phyloP scores from a whole-genome alignment of 2,113 vertebrate genomes.

The Phalacrocorax aristotelis region DNA sequence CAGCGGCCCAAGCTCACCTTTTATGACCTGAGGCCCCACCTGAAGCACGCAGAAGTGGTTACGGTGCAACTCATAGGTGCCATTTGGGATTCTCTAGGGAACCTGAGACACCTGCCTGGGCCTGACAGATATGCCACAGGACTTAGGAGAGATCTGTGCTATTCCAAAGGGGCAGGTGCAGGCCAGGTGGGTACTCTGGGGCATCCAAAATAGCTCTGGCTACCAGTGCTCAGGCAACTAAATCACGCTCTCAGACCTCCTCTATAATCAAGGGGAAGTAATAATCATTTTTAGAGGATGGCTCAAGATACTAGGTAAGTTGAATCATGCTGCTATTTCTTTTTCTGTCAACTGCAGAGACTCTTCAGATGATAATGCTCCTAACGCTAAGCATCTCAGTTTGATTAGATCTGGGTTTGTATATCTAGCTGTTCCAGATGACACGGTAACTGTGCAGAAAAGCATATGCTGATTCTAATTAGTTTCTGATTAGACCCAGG shows the following conservation, averaged over 20 bases:
- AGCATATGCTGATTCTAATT: slow-evolving; percentile 63
- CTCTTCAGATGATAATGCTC: slow-evolving; percentile 57
- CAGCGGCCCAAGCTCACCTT: rapidly evolving
- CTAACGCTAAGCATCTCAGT: not conserved
- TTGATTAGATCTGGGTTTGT: slow-evolving; percentile 55
- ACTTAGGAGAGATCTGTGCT: not conserved
- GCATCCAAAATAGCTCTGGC: not conserved
- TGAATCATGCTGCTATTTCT: slow-evolving; percentile 29
- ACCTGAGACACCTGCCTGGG: not conserved
- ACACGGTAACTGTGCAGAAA: slow-evolving; percentile 4
- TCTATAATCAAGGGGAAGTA: not conserved
- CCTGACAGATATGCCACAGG: not conserved
- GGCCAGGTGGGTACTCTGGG: not conserved
- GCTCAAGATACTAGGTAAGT: not conserved
- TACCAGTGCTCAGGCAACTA: not conserved
- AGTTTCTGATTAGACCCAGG: slow-evolving; percentile 56
- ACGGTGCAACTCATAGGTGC: not conserved
- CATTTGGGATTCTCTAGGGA: not conserved
- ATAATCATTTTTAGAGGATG: not conserved
- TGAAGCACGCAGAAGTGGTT: not conserved
- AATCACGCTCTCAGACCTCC: not conserved
- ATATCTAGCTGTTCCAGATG: slow-evolving; percentile 23
- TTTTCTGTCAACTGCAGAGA: slow-evolving; percentile 13
- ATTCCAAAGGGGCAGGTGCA: not conserved
- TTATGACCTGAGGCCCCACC: not conserved